Conservation (phyloP, 1,140 invertebrate genomes). For the Neoseiulus cucumeris region DNA sequence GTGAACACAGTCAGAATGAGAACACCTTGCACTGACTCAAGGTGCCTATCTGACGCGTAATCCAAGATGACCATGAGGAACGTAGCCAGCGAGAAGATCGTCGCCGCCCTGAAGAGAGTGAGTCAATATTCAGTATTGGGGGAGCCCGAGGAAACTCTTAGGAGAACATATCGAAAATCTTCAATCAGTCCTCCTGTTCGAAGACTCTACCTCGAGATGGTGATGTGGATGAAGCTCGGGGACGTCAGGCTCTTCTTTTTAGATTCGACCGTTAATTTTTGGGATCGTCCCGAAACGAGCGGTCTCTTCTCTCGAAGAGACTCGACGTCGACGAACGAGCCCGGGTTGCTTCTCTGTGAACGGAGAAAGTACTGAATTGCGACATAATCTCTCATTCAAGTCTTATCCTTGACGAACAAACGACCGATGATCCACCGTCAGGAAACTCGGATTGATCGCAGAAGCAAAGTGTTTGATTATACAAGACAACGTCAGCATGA, state of each 20-base stretch:
- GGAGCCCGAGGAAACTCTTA: no score
- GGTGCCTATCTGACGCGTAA: neutral
- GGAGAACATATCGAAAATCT: neutral
- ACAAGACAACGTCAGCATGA: no score
- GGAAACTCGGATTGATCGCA: no score
- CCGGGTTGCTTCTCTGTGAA: neutral
- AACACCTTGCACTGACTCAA: neutral
- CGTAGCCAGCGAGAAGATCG: neutral
- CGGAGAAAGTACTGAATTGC: no score
- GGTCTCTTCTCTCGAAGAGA: neutral
- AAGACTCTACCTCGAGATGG: neutral
- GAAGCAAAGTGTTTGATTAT: no score
- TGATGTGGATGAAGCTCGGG: neutral
- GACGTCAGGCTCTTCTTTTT: neutral
- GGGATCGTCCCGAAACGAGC: neutral
- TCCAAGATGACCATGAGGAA: neutral
- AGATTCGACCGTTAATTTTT: neutral
- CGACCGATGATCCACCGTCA: no score
- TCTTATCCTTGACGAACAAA: no score
- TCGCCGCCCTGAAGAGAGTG: neutral
- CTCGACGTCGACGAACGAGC: constrained; percentile 8
- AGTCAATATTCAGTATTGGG: neutral
- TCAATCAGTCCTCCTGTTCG: neutral
- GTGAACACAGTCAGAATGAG: constrained; percentile 3
- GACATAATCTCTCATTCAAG: no score